These are phyloP conservation scores for Morpho helenor DNA, from an alignment of 2,888 invertebrate species.

Conservation along the genomic window DNA sequence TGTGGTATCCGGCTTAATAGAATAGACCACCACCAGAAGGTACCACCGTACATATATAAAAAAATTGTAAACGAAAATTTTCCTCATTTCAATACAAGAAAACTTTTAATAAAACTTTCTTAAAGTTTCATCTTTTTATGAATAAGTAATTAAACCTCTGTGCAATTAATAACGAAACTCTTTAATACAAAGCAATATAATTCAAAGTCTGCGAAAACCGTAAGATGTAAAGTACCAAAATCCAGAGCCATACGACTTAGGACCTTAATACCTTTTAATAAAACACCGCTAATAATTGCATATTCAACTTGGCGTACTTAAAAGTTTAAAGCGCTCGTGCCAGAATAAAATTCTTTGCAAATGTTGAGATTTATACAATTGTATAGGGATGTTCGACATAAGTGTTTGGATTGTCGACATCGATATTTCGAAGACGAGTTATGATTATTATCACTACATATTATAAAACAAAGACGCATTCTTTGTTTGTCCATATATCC, in stretches of 20 bases:
- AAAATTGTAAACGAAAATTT: too few species aligned
- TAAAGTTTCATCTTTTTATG: too few species aligned
- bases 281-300: constrained; percentile 27
- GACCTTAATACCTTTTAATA: constrained; percentile 29
- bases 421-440: neutral
- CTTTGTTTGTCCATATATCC: too few species aligned
- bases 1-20: too few species aligned
- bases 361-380: constrained; percentile 32
- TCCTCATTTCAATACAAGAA: too few species aligned
- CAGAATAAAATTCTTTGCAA: constrained; percentile 35
- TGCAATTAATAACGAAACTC: neutral
- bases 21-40: too few species aligned
- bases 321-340: constrained; percentile 30
- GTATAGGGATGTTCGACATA: constrained; percentile 22
- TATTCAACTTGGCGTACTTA: constrained; percentile 28
- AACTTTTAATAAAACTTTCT: too few species aligned
- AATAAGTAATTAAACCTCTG: too few species aligned
- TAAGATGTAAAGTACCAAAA: constrained; percentile 12
- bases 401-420: constrained; percentile 17
- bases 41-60: too few species aligned
- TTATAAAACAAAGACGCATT: too few species aligned
- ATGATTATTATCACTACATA: too few species aligned
- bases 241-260: constrained; percentile 19
- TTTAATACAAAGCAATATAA: constrained; percentile 4
- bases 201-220: constrained; percentile 3